A percentile compares a stretch with the other conserved stretches of the same genome.
These are phyloP conservation scores for Rhagologus leucostigma DNA, from an alignment of 2,113 vertebrate genomes.

Conservation along the genomic window DNA sequence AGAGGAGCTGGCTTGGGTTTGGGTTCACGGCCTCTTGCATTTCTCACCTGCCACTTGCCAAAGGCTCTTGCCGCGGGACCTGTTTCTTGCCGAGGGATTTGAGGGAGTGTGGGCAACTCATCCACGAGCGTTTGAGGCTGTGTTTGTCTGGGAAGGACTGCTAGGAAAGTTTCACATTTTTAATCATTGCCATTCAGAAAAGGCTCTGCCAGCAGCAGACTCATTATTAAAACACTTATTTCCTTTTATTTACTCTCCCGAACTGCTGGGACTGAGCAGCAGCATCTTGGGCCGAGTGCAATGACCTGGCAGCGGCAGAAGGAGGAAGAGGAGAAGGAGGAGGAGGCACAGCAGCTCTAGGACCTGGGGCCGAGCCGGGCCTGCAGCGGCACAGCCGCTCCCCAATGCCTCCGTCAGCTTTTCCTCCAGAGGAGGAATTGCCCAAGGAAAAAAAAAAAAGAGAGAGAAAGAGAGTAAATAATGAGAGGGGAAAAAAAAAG, in stretches of 20 bases:
- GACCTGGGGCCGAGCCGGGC: not conserved
- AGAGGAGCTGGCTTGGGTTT: rapidly evolving
- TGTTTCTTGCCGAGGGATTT: rapidly evolving
- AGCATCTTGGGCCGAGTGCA: not conserved
- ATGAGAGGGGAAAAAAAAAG: too few species aligned
- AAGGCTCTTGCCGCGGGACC: rapidly evolving
- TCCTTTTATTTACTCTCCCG: not conserved
- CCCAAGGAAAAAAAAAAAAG: not conserved
- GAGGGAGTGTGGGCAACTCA: not conserved
- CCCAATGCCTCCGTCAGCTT: not conserved
- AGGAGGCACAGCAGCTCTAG: not conserved
- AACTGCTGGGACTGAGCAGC: not conserved
- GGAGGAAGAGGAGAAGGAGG: not conserved
- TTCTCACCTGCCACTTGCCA: not conserved
- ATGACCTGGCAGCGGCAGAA: not conserved
- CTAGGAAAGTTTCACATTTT: not conserved
- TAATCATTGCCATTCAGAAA: rapidly evolving
- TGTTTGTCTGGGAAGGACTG: not conserved
- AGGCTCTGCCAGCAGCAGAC: not conserved
- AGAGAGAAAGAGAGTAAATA: not conserved
- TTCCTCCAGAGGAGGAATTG: not conserved
- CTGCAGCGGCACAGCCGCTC: not conserved
- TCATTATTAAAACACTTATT: not conserved
- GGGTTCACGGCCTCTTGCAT: rapidly evolving
- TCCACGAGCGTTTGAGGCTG: rapidly evolving